These are phyloP conservation scores for Daboia siamensis DNA, from an alignment of 2,113 vertebrate genomes.

Conservation along the genomic window DNA sequence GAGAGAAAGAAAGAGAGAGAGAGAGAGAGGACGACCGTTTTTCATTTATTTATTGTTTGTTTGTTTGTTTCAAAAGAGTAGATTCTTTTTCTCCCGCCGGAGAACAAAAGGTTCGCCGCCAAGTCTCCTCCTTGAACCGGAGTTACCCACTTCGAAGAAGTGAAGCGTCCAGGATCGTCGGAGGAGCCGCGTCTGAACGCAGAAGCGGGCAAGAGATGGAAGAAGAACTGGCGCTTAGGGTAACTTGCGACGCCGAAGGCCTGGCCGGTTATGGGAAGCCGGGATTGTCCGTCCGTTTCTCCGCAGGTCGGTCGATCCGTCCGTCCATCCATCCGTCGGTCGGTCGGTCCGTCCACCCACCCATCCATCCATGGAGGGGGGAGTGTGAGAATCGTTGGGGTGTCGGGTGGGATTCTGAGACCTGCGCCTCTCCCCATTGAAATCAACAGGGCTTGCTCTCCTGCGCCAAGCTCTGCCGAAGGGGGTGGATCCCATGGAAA, in stretches of 20 bases:
- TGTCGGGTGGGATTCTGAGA: not conserved
- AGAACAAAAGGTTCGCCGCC: not conserved
- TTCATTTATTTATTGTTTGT: not conserved
- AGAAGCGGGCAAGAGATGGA: not conserved
- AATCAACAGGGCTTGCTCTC: not conserved
- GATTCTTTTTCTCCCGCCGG: not conserved
- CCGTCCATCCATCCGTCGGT: too few species aligned
- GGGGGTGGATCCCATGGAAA: not conserved
- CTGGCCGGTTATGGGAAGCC: too few species aligned
- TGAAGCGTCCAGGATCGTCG: not conserved
- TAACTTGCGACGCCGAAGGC: not conserved
- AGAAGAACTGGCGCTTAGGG: too few species aligned
- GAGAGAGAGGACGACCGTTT: too few species aligned
- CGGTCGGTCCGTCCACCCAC: too few species aligned
- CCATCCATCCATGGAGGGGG: too few species aligned
- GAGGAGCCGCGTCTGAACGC: not conserved
- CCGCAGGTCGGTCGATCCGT: too few species aligned
- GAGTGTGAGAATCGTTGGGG: too few species aligned
- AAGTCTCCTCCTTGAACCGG: not conserved
- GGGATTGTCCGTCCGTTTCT: not conserved
- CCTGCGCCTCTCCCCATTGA: not conserved
- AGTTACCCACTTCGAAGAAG: not conserved
- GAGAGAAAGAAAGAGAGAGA: too few species aligned
- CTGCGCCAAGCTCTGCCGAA: not conserved
- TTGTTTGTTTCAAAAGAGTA: not conserved